These are phyloP conservation scores for Bombyx mandarina DNA, from an alignment of 1,140 invertebrate species.

Conservation along the genomic window DNA sequence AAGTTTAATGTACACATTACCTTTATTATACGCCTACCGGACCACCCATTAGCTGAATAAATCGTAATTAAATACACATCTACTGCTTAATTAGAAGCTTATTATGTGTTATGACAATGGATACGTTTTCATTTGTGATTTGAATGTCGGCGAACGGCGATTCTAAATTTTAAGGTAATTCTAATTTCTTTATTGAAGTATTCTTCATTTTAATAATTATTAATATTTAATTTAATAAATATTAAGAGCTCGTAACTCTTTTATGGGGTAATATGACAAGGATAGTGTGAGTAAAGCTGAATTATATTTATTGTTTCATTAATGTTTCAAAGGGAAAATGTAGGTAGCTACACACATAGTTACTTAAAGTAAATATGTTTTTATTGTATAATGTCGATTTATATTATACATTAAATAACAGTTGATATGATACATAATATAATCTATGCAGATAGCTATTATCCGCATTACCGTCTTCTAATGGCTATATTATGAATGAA, in stretches of 20 bases:
- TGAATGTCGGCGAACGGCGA: conserved; percentile 3
- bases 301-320: too few relatives aligned
- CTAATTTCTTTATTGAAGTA: neutral
- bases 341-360: too few relatives aligned
- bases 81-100: conserved; percentile 18
- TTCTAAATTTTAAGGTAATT: neutral
- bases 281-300: too few relatives aligned
- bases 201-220: neutral
- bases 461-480: too few relatives aligned
- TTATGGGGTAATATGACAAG: too few relatives aligned
- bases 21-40: conserved; percentile 14
- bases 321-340: too few relatives aligned
- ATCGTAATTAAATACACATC: conserved; percentile 27
- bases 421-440: too few relatives aligned
- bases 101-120: conserved; percentile 15
- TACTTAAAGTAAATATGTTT: too few relatives aligned
- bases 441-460: too few relatives aligned
- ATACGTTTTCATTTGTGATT: conserved; percentile 7
- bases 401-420: too few relatives aligned
- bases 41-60: conserved; percentile 20
- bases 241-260: neutral
- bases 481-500: too few relatives aligned
- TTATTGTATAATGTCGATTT: too few relatives aligned
- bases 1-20: conserved; percentile 4
- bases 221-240: neutral